Base-by-base conservation (phyloP, 2,113 vertebrate genomes). In the Helogale parvula region DNA sequence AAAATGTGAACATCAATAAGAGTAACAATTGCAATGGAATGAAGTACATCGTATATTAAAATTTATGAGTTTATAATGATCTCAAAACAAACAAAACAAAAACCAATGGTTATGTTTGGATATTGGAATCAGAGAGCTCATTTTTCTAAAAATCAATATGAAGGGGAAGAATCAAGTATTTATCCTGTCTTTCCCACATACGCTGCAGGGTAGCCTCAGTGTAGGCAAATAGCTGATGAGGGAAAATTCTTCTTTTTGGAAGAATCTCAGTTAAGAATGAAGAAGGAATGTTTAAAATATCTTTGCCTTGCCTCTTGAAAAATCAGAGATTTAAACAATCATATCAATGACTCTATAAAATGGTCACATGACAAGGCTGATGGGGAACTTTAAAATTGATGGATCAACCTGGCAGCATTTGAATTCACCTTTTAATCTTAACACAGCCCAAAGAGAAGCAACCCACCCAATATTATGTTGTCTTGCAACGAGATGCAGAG, bases 221-320 rank as follows among this genome's bases (percentile, higher is more conserved):
- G 5, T 31, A 69, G 72, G 38, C 68, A 69, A 79, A 72, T 33
- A 72, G n/a, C 65, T 65, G 68, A 54, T 87, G 50, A 81, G n/a
- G 23, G 31, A 33, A 90, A 74, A 27, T 71, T 92, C 16, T 81
- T 69, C 60, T 72, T 85, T 69, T 68, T 14, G 76, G 17, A 66
- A 81, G 29, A 87, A 72, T 93, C 19, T 3, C 57, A 97, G 60
- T 45, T 76, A 90, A 93, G 84, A 93, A 82, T 52, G 29, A 87
- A 87, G 35, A 82, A 86, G 29, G 14, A 65, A 82, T 69, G 57
- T 76, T 81, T 65, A 81, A 81, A 38, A 5, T 63, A 54, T 45
- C 63, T 76, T 5, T 66, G 14, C 81, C 94, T 86, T 90, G 74
- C n/a, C 47, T 52, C 52, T 66, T 27, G 23, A 92, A 66, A 77